Base-by-base conservation (phyloP, 2,888 invertebrate species). In the Aromia moschata region DNA sequence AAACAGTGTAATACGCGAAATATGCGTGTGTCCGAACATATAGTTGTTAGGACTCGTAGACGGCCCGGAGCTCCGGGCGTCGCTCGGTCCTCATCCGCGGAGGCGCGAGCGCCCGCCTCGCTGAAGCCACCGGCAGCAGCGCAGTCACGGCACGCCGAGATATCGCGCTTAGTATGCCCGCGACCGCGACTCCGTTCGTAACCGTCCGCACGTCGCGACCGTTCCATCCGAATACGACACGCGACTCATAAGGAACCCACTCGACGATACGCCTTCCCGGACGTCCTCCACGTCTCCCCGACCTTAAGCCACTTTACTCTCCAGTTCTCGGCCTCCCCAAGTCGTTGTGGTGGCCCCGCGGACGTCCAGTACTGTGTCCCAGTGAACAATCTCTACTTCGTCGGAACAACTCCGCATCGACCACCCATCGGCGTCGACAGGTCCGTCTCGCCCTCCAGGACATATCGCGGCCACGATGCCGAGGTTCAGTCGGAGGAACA, bases 51-150 rank as follows among this genome's bases (percentile, higher is more conserved):
- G n/a, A n/a, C n/a, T n/a, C n/a, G n/a, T n/a, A n/a, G n/a, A n/a
- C n/a, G n/a, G n/a, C n/a, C 33, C 12, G 11, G n/a, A 18, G 17
- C n/a, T 20, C 7, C 14, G 47, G 37, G 17, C 11, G 37, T 1
- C 33, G 20, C 47, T 17, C n/a, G 18, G 15, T 17, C 17, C 46
- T 36, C 16, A 18, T 18, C 11, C 37, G 31, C 11, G 20, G 11
- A 36, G 47, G 47, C 25, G 25, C 25, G 25, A 25, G 3, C 25
- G 25, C 4, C 25, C 36, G 47, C 47, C 66, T 68, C 70, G 58
- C 63, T 60, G 38, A 66, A 69, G 70, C 71, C 70, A 70, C 71
- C 70, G 69, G 68, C 70, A 70, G 72, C 72, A 70, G 72, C 72
- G 72, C 70, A 72, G 65, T 69, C 66, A 67, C 67, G 70, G 64